Base-by-base conservation (phyloP, 2,888 invertebrate genomes). In the Xestia c-nigrum region DNA sequence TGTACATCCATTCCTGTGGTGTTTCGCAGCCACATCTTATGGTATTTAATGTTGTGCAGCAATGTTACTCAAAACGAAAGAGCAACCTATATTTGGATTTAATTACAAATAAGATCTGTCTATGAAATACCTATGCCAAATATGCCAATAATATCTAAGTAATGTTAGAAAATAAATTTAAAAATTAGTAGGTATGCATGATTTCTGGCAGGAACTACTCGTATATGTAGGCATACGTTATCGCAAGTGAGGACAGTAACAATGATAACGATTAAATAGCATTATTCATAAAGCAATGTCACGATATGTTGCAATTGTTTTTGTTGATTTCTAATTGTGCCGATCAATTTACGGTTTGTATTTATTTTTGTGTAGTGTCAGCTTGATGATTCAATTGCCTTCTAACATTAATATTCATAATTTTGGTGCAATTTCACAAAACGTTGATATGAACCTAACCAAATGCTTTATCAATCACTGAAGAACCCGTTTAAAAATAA, bases 1-100 rank as follows among this genome's bases (percentile, higher is more conserved):
- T 91, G 91, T 92, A 91, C 89, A 90, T 90, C 90, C 89, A 91
- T 90, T 88, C 87, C 88, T 85, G 89, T 88, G 88, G 88, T 86
- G 86, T 89, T 74, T 73, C 70, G 67, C 72, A 74, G 73, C 73
- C 24, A 70, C 63, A 77, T 79, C 76, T 78, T 79, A 70, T 75
- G 64, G 74, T 78, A 74, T 82, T 82, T 67, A 66, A 74, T 72
- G 67, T 85, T 82, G 52, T 77, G 66, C 52, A 69, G 65, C 31
- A 71, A 63, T 72, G n/a, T 74, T 66, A 68, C 46, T 61, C 31
- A 43, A 57, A 61, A 50, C 50, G 57, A 68, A 72, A 38, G 5
- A 52, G 19, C 21, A 16, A 16, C 47, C 19, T 24, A 55, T 52
- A 46, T 43, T 31, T 21, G 3, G 21, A 14, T 40, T 52, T 16